These are phyloP conservation scores for Antechinus flavipes DNA, from an alignment of 2,113 vertebrate species.

Conservation along the genomic window DNA sequence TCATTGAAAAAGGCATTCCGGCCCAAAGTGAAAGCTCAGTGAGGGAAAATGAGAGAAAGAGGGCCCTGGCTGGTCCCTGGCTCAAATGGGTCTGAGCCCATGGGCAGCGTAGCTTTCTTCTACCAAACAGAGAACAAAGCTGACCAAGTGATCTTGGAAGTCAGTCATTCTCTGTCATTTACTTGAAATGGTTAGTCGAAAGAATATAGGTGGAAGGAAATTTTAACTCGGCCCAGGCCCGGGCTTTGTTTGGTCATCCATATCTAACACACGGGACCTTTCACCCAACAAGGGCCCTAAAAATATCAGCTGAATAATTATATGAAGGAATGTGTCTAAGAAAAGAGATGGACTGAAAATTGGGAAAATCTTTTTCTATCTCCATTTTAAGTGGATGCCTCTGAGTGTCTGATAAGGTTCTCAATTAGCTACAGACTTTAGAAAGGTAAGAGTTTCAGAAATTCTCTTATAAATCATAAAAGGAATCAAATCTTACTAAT, in stretches of 20 bases:
- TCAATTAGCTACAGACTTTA: neutral
- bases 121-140: conserved; percentile 16
- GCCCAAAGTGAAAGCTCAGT: conserved; percentile 13
- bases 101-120: too few relatives aligned
- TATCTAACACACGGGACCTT: neutral
- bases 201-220: conserved; percentile 18
- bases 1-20: conserved; percentile 8
- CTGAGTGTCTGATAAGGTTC: neutral
- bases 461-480: neutral
- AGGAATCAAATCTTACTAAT: neutral
- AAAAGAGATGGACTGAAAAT: neutral
- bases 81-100: conserved; percentile 22
- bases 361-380: neutral
- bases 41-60: neutral
- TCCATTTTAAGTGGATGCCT: conserved; percentile 27
- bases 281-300: neutral
- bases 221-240: neutral
- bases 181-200: conserved; percentile 24
- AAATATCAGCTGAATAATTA: neutral
- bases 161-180: neutral
- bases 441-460: neutral
- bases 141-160: conserved; percentile 13
- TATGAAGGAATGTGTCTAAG: neutral
- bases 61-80: neutral
- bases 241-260: conserved; percentile 20